Percentiles rank a stretch among this genome's conserved stretches.
These are phyloP conservation scores for Eleginops maclovinus DNA, from an alignment of 2,113 vertebrate species.

Conservation along the genomic window DNA sequence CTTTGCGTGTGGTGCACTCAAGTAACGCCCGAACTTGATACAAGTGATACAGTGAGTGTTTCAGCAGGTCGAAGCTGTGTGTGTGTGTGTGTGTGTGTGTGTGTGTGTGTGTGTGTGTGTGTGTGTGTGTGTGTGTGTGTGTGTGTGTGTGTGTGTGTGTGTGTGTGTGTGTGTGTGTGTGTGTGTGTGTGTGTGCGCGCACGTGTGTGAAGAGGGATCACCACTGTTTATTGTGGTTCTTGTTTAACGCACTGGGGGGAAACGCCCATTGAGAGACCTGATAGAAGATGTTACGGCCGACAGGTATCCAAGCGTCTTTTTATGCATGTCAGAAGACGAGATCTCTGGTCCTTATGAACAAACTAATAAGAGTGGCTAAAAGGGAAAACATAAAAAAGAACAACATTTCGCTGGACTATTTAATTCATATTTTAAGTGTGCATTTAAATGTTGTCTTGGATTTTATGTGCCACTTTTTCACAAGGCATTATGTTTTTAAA, in stretches of 20 bases:
- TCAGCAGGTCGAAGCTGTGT: background rate
- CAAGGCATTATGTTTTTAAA: background rate
- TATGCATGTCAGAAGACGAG: conserved; percentile 34
- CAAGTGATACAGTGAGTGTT: background rate
- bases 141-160: background rate
- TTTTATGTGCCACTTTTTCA: background rate
- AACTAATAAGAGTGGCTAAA: background rate
- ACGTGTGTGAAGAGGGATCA: conserved; percentile 19
- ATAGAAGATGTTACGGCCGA: conserved; percentile 1
- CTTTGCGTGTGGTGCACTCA: background rate
- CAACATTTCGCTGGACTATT: background rate
- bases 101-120: conserved; percentile 3
- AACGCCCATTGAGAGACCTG: conserved; percentile 37
- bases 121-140: background rate
- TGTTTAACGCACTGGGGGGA: conserved; percentile 47
- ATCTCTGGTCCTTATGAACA: conserved; percentile 27
- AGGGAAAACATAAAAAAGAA: background rate
- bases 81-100: background rate
- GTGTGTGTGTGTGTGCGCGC: no score
- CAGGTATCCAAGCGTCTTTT: conserved; percentile 28
- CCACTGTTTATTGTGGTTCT: conserved; percentile 58
- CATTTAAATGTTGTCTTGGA: background rate
- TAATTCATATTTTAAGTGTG: background rate
- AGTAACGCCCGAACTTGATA: background rate
- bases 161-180: no score